Evolutionary conservation across 2,888 invertebrate species (phyloP), one percentile per base, ranked within the genome.

Genomic region (Hypercompe scribonia): DNA sequence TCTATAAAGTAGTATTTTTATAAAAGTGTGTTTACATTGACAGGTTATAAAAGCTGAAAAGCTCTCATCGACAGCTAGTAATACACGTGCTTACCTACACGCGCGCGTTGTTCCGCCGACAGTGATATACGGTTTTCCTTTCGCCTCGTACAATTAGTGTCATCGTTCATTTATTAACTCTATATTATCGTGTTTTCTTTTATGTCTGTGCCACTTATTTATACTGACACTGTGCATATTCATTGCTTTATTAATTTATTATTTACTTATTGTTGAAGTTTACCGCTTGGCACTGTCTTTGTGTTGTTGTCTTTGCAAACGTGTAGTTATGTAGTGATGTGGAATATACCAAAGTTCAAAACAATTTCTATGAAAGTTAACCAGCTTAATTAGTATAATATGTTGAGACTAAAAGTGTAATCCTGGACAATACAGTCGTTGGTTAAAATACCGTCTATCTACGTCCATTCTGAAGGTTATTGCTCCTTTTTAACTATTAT

Each of bases 71-170:
- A 66, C 33, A 46, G 46, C 31, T 13, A 33, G 24, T 46, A 33
- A 46, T 46, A 66, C 65, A 18, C 39, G 5, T 13, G 39, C 28
- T 65, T 65, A 65, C 65, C 39, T 31, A 67, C 66, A 33, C 24
- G 70, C 70, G 61, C 54, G 61, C 31, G 18, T 61, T 39, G 18
- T 61, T 63, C 31, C 21, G 11, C 10, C 28, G 13, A 61, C 28
- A 13, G 33, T 63, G 69, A 68, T 54, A 34, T 34, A 68, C 34
- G 68, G 50, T 7, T 31, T 66, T 66, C 50, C 34, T 54, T 34
- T 50, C 21, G 61, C n/a, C 33, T n/a, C 50, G n/a, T 68, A 68
- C 54, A 68, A 68, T 68, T 68, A 54, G 50, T 46, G 46, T 24
- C 33, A 64, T 64, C 64, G n/a, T 64, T 24, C 34, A 64, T 64